phyloP scores from a whole-genome alignment of 2,113 vertebrate genomes.

The Patagioenas fasciata region DNA sequence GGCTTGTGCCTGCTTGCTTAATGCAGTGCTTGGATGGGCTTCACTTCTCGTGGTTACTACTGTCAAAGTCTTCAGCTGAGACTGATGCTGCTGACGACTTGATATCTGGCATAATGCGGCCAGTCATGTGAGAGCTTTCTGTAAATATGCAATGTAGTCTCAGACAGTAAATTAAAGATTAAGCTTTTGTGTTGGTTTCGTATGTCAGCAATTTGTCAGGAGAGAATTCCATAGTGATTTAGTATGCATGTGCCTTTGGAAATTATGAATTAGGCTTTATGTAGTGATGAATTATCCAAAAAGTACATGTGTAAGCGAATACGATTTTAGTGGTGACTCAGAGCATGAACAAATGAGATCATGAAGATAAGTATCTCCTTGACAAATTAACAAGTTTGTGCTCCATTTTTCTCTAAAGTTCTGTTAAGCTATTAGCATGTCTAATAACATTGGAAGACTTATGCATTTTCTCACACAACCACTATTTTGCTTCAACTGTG shows the following conservation, averaged over 20 bases:
- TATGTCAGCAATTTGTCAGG: not conserved
- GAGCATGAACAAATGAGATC: not conserved
- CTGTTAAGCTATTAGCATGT: not conserved
- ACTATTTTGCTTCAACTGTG: not conserved
- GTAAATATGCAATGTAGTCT: not conserved
- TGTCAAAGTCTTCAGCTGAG: not conserved
- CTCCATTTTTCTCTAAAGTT: not conserved
- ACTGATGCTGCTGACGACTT: not conserved
- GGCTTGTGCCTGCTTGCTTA: not conserved
- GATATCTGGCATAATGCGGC: not conserved
- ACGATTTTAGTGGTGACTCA: not conserved
- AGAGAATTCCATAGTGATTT: not conserved
- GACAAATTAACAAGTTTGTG: not conserved
- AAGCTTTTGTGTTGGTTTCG: not conserved
- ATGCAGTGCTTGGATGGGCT: not conserved
- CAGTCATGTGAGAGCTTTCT: not conserved
- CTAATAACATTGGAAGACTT: not conserved
- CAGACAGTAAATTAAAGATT: not conserved
- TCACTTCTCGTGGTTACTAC: not conserved
- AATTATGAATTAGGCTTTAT: not conserved
- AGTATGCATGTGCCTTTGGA: not conserved
- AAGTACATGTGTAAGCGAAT: not conserved
- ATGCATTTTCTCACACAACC: not conserved
- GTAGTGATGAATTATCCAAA: not conserved
- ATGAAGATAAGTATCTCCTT: fast-evolving